Base-by-base conservation (phyloP, 2,113 vertebrate genomes). In the Prolemur simus region DNA sequence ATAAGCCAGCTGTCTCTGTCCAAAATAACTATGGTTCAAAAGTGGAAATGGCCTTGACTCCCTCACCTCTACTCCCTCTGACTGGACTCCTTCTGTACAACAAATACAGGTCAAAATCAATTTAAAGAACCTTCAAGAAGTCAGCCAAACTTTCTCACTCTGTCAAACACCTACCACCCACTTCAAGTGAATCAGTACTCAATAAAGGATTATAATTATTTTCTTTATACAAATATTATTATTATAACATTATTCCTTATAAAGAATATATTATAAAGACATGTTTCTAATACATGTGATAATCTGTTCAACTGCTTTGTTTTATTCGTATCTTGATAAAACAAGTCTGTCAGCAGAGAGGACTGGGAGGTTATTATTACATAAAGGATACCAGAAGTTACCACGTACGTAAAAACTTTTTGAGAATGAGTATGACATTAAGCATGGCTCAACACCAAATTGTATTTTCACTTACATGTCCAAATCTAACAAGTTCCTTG, bases 1-100 rank as follows among this genome's bases (percentile, higher is more conserved):
- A 98, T 96, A 96, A 96, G 95, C 95, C 95, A 98, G 87, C 66
- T 93, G 52, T 68, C 56, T 84, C 89, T 96, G 92, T 94, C 97
- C 88, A 96, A 91, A 98, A 96, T 86, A 94, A 88, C 84, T 37
- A 64, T 1, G 5, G 56, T 76, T 95, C 73, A 83, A 86, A 97
- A 95, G 96, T 20, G 58, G 91, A 64, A 90, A 80, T 32, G 68
- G 73, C 29, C 49, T 73, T 68, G 83, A 89, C 69, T 73, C 29
- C 15, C 64, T n/a, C 32, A 69, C 39, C 47, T 56, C 39, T 4
- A 49, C 10, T 42, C 42, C 86, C 47, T 80, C 37, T 56, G 18
- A 84, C 52, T 52, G n/a, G 15, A 77, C 32, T 66, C 23, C 45
- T 60, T 68, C 80, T 17, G 45, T 18, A 63, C 25, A 94, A 91